Percentiles rank a stretch among this genome's conserved stretches.
Conservation (phyloP, 2,888 invertebrate species). For the Ochlodes sylvanus region DNA sequence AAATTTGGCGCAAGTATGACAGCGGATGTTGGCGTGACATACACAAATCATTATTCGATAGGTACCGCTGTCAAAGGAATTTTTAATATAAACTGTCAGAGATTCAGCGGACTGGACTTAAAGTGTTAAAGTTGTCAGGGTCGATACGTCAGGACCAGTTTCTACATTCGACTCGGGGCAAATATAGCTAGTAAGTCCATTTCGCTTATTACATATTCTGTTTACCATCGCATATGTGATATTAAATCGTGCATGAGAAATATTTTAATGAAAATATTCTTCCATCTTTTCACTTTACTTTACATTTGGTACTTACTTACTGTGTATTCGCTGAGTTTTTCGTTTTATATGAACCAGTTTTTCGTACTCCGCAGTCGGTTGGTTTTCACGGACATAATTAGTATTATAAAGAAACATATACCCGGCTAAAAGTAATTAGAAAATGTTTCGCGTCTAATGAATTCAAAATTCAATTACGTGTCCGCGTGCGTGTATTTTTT, state of each 20-base stretch:
- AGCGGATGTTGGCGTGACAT: conserved; percentile 70
- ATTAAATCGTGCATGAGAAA: conserved; percentile 31
- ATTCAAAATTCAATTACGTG: conserved; percentile 36
- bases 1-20: conserved; percentile 83
- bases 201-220: conserved; percentile 64
- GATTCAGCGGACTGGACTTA: conserved; percentile 63
- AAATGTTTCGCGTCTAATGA: conserved; percentile 33
- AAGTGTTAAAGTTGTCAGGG: conserved; percentile 65
- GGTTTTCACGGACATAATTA: conserved; percentile 36
- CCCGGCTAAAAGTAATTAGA: conserved; percentile 35
- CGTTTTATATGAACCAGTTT: conserved; percentile 28
- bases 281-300: conserved; percentile 12
- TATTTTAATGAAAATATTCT: conserved; percentile 25
- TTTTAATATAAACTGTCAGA: conserved; percentile 76
- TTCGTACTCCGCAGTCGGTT: conserved; percentile 28
- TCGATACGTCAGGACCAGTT: conserved; percentile 54
- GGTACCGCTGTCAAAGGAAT: conserved; percentile 77
- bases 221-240: conserved; percentile 47
- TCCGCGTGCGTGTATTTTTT: conserved; percentile 30
- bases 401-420: conserved; percentile 36
- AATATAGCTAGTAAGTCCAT: conserved; percentile 57
- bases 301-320: conserved; percentile 14
- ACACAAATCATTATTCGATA: conserved; percentile 80
- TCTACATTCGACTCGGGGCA: conserved; percentile 55
- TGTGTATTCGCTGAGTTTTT: conserved; percentile 21